Percentiles rank a stretch among this genome's conserved stretches.
Conservation (phyloP, 2,888 invertebrate genomes). For the Hymenopus coronatus region DNA sequence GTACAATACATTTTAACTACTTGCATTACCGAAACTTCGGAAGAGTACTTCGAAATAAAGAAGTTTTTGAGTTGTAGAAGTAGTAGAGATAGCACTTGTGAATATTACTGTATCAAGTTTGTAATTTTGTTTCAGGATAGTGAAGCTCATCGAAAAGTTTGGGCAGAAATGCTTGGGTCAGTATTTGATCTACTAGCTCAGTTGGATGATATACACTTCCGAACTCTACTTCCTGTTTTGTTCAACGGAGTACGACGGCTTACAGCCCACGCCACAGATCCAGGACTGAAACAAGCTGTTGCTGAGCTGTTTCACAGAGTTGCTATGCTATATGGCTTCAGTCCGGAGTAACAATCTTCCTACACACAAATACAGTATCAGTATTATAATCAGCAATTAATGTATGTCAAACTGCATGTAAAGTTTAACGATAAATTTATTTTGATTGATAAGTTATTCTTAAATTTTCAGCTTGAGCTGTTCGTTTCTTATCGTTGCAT, state of each 20-base stretch:
- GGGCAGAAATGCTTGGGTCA: conserved; percentile 82
- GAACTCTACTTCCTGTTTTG: conserved; percentile 56
- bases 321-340: conserved; percentile 51
- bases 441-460: neutral
- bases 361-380: neutral
- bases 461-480: neutral
- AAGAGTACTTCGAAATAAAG: too few relatives aligned
- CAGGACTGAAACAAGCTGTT: conserved; percentile 54
- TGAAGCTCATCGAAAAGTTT: conserved; percentile 78
- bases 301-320: conserved; percentile 56
- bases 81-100: too few relatives aligned
- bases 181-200: conserved; percentile 68
- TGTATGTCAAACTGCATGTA: neutral
- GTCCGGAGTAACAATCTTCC: conserved; percentile 25
- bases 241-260: conserved; percentile 56
- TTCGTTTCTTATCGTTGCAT: neutral
- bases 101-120: too few relatives aligned
- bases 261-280: conserved; percentile 56
- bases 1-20: too few relatives aligned
- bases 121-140: conserved; percentile 60
- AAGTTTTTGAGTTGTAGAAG: too few relatives aligned
- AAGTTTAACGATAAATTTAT: neutral
- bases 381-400: neutral
- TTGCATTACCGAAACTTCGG: too few relatives aligned
- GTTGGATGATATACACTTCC: conserved; percentile 51